Conservation (phyloP, 2,113 vertebrate species). For the Dermatemys mawii region DNA sequence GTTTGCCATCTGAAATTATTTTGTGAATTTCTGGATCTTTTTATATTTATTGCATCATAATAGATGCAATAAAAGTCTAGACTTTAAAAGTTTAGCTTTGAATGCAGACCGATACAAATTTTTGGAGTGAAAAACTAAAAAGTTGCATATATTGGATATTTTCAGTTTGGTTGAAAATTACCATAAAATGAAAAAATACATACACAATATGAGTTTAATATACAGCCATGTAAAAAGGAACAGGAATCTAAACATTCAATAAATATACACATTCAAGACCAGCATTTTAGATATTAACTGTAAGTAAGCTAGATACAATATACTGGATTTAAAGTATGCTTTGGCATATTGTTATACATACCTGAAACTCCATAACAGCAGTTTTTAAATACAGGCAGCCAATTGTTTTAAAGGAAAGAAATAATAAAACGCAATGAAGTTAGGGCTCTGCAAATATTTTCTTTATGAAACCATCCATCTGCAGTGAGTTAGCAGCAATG, state of each 20-base stretch:
- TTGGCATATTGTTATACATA: not conserved
- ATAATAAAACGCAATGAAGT: not conserved
- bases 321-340: not conserved
- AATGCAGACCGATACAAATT: not conserved
- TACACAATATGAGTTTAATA: not conserved
- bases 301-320: not conserved
- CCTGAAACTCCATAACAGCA: slow-evolving; percentile 29
- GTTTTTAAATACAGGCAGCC: not conserved
- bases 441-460: slow-evolving; percentile 57
- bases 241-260: not conserved
- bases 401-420: not conserved
- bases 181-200: not conserved
- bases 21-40: not conserved
- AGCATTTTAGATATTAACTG: not conserved
- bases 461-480: slow-evolving; percentile 72
- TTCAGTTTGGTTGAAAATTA: not conserved
- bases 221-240: not conserved
- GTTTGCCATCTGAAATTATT: not conserved
- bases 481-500: slow-evolving; percentile 70
- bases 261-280: not conserved
- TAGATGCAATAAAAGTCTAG: not conserved
- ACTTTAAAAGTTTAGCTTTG: not conserved
- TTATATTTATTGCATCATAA: not conserved
- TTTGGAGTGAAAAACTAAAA: not conserved
- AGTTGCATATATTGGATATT: not conserved